Percentiles rank a stretch among this genome's conserved stretches.
Evolutionary conservation across 1,140 invertebrate species (phyloP).

Genomic region (Hyles euphorbiae): DNA sequence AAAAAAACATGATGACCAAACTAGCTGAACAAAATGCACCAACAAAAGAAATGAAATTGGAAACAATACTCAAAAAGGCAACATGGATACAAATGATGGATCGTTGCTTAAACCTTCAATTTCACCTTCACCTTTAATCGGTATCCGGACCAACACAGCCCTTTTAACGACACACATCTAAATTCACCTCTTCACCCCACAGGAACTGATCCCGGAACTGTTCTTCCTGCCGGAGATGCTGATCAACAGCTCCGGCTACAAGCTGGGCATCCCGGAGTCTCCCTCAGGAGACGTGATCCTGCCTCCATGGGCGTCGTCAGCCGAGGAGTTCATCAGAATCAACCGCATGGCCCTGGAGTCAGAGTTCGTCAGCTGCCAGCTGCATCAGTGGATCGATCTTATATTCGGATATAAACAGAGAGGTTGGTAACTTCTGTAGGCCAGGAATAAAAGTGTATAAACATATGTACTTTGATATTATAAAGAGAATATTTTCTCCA

Average conservation of each 20-base stretch:
- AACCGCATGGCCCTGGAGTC: constrained; percentile 99
- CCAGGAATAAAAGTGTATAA: no score
- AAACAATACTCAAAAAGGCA: no score
- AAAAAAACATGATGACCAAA: no score
- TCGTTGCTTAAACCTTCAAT: no score
- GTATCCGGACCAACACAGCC: no score
- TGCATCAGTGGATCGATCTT: constrained; percentile 99
- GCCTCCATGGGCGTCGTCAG: constrained; percentile 96
- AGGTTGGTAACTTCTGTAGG: constrained; percentile 80
- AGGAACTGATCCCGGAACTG: constrained; percentile 98
- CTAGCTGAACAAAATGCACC: no score
- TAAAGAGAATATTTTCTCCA: no score
- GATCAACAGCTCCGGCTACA: constrained; percentile 91
- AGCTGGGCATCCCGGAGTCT: constrained; percentile 90
- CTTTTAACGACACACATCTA: neutral
- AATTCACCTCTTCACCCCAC: constrained; percentile 22
- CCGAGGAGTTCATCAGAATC: constrained; percentile 98
- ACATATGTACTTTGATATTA: no score
- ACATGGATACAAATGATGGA: no score
- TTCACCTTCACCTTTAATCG: no score
- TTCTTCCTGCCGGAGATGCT: constrained; percentile 99
- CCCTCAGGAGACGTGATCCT: constrained; percentile 91
- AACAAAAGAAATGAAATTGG: no score
- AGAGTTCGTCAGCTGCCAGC: constrained; percentile 99
- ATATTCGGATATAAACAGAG: constrained; percentile 99